A percentile compares a stretch with the other conserved stretches of the same genome.
phyloP scores from a whole-genome alignment of 2,888 invertebrate genomes.

The Yponomeuta malinellus region DNA sequence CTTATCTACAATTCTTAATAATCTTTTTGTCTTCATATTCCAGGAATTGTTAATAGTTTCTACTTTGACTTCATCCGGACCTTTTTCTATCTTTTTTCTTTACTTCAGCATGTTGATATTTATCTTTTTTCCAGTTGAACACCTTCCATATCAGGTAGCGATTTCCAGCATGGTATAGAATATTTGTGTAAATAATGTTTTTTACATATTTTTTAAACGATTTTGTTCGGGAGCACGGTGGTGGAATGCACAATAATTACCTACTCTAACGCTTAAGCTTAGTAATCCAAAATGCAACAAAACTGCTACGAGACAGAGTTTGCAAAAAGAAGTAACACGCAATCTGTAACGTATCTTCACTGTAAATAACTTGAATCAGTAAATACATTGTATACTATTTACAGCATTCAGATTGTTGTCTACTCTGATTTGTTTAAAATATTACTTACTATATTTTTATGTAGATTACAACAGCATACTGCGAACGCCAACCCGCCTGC shows the following conservation, averaged over 20 bases:
- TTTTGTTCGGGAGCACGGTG: conserved; percentile 53
- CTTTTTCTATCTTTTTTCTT: conserved; percentile 59
- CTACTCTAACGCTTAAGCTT: conserved; percentile 51
- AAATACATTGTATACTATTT: background rate
- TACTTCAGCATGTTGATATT: conserved; percentile 66
- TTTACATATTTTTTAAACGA: conserved; percentile 40
- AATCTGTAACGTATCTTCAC: background rate
- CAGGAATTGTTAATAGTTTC: conserved; percentile 72
- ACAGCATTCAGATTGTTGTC: background rate
- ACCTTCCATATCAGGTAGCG: conserved; percentile 67
- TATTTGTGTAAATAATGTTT: conserved; percentile 55
- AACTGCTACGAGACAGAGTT: conserved; percentile 73
- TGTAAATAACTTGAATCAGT: background rate
- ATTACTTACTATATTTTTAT: too few relatives aligned
- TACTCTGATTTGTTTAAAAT: background rate
- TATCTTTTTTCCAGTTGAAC: conserved; percentile 65
- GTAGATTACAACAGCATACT: too few relatives aligned
- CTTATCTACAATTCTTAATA: conserved; percentile 62
- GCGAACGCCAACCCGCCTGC: too few relatives aligned
- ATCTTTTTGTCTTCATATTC: conserved; percentile 73
- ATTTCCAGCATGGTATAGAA: conserved; percentile 46
- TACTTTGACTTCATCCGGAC: conserved; percentile 68
- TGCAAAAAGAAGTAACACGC: conserved; percentile 29
- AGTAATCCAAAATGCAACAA: conserved; percentile 55
- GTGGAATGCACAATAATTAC: conserved; percentile 22